These are phyloP conservation scores for Alloscopus bannaensis DNA, from an alignment of 2,888 invertebrate species.

Conservation along the genomic window DNA sequence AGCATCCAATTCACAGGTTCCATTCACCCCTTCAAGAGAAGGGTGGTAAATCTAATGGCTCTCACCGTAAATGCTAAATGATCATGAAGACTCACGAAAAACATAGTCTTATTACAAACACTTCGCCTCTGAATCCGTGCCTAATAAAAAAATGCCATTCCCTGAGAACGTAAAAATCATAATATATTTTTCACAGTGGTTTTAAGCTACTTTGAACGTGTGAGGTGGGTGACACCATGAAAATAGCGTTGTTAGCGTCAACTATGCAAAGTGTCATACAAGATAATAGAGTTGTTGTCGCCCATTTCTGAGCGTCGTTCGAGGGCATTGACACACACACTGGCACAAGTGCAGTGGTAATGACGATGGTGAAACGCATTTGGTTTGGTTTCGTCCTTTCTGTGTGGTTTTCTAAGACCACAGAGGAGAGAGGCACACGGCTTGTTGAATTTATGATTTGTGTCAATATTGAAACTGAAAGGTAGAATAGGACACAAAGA, in stretches of 20 bases:
- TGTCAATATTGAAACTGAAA: constrained; percentile 26
- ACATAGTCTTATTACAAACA: neutral
- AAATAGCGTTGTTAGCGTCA: constrained; percentile 1
- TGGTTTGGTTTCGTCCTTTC: constrained; percentile 9
- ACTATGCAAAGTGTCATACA: neutral
- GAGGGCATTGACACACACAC: constrained; percentile 49
- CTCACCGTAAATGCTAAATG: neutral
- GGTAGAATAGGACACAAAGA: constrained; percentile 10
- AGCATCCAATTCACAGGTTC: constrained; percentile 22
- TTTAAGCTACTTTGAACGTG: neutral
- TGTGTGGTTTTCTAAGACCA: neutral
- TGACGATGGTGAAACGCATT: neutral
- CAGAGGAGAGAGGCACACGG: neutral
- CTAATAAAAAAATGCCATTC: too few species aligned
- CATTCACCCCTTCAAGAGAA: constrained; percentile 33
- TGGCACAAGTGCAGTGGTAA: neutral
- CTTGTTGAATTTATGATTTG: constrained; percentile 1
- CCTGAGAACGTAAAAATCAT: too few species aligned
- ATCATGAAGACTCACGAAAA: neutral
- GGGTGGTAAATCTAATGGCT: neutral
- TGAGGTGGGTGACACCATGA: neutral
- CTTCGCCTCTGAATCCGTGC: too few species aligned
- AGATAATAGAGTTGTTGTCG: neutral
- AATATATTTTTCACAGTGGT: neutral
- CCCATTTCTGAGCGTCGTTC: neutral